These are phyloP conservation scores for Simalia tracyae DNA, from an alignment of 2,797 vertebrate genomes.

Conservation along the genomic window DNA sequence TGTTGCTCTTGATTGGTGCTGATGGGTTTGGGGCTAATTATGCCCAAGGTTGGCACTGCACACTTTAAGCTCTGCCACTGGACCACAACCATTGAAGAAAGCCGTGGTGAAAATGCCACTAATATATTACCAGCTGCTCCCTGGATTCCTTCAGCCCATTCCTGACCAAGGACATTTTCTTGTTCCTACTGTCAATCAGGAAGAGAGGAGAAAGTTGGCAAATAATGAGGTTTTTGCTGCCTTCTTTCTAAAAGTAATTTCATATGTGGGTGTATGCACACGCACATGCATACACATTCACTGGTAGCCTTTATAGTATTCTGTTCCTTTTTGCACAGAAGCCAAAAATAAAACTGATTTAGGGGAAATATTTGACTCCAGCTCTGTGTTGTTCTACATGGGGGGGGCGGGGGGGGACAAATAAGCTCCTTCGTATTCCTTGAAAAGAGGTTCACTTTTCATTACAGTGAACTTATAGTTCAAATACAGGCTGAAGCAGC, in stretches of 20 bases:
- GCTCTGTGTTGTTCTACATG: background rate
- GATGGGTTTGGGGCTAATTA: background rate
- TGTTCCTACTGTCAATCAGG: background rate
- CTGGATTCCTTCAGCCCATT: conserved; percentile 8
- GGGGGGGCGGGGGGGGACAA: background rate
- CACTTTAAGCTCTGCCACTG: background rate
- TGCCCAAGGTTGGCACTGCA: background rate
- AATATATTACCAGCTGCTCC: conserved; percentile 21
- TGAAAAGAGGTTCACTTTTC: background rate
- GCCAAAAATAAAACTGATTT: background rate
- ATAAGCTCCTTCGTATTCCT: background rate
- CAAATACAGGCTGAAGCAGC: background rate
- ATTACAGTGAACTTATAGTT: background rate
- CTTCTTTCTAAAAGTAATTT: background rate
- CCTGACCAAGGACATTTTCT: background rate
- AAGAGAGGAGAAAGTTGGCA: background rate
- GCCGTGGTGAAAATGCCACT: background rate
- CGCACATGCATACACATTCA: background rate
- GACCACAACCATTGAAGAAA: background rate
- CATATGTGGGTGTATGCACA: background rate
- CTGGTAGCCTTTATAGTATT: background rate
- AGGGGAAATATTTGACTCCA: background rate
- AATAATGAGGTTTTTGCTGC: background rate
- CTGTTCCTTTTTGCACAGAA: background rate
- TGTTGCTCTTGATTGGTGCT: background rate